These are phyloP conservation scores for Leptinotarsa defecta DNA, from an alignment of 1,140 invertebrate species.

Conservation along the genomic window DNA sequence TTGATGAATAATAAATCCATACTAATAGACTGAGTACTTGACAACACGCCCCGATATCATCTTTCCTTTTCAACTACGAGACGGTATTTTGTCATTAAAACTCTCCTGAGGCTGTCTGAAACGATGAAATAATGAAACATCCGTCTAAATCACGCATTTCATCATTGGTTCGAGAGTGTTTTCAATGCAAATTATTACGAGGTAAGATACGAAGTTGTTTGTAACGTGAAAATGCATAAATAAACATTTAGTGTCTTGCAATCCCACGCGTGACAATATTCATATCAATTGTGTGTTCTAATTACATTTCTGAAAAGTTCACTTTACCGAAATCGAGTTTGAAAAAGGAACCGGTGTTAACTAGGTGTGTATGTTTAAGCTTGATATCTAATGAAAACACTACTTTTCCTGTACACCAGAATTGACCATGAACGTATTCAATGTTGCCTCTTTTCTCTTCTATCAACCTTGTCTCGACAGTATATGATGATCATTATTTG, in stretches of 20 bases:
- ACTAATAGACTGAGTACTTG: no score
- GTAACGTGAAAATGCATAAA: neutral
- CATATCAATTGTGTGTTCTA: neutral
- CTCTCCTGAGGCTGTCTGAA: neutral
- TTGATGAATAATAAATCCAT: no score
- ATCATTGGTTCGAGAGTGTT: neutral
- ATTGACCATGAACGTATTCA: no score
- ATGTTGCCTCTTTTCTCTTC: no score
- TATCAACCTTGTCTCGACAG: no score
- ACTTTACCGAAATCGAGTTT: no score
- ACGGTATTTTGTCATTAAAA: neutral
- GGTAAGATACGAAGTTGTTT: neutral
- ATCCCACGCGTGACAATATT: neutral
- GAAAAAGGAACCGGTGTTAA: no score
- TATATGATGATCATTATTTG: no score
- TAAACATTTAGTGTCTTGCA: neutral
- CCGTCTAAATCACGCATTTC: neutral
- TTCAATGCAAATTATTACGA: neutral
- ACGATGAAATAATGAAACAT: neutral
- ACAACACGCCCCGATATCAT: neutral
- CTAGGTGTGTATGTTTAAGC: no score
- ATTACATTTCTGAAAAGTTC: no score
- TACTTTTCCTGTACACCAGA: no score
- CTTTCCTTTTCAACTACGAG: neutral
- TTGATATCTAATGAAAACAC: no score